phyloP scores from a whole-genome alignment of 2,113 vertebrate genomes.

The Oxyura jamaicensis region DNA sequence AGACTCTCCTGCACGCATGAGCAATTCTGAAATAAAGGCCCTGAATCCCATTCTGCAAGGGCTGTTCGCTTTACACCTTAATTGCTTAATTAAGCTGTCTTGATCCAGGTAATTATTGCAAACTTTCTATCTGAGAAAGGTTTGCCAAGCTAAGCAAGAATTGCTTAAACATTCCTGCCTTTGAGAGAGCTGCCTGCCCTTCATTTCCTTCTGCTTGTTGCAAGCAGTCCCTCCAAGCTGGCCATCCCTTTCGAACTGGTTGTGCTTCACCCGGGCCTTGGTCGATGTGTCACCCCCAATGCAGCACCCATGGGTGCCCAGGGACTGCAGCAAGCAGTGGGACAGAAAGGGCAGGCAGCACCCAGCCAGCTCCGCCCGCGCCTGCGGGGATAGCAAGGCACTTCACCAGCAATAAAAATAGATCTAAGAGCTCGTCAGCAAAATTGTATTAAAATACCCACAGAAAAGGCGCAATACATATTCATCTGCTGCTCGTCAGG shows the following conservation, averaged over 20 bases:
- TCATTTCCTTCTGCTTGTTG: background rate
- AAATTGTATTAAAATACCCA: background rate
- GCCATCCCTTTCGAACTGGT: background rate
- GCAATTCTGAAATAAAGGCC: background rate
- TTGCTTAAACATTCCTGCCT: background rate
- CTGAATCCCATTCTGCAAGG: background rate
- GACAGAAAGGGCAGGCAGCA: background rate
- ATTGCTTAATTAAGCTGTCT: slow-evolving; percentile 70
- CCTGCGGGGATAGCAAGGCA: background rate
- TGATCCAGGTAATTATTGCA: slow-evolving; percentile 69
- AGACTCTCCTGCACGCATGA: background rate
- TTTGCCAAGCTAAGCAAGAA: slow-evolving; percentile 13
- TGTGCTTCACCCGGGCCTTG: background rate
- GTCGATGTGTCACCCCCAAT: background rate
- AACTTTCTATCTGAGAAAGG: background rate
- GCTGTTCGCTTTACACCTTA: slow-evolving; percentile 41
- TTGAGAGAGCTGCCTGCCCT: background rate
- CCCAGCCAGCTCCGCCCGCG: background rate
- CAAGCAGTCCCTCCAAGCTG: background rate
- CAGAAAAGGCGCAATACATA: background rate
- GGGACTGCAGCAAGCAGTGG: too few species aligned
- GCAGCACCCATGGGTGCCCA: background rate
- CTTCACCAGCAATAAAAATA: slow-evolving; percentile 43
- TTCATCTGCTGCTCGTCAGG: background rate
- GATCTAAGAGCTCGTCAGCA: slow-evolving; percentile 36